Base-by-base conservation (phyloP, 2,888 invertebrate genomes). In the Mellilla xanthometata region DNA sequence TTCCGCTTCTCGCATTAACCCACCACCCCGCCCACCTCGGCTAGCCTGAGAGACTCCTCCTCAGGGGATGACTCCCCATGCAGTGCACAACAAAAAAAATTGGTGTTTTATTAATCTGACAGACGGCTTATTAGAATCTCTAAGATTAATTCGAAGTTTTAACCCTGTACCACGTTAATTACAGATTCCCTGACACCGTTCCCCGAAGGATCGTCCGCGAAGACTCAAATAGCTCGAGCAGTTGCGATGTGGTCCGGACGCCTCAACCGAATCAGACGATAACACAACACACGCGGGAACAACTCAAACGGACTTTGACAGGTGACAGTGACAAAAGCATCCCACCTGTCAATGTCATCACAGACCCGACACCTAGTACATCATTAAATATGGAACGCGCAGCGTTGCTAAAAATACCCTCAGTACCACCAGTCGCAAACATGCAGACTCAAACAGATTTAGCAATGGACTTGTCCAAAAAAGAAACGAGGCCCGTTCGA, bases 171-270 rank as follows among this genome's bases (percentile, higher is more conserved):
- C 10, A 31, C 13, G 7, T 2, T 3, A 11, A 24, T 24, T 5
- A 19, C 65, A 87, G 88, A 59, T 77, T 79, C 54, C 66, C 85
- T 26, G 88, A 88, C 27, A 67, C 70, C 77, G 74, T 58, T 74
- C 39, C 46, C 0, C 47, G 41, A 3, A 24, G 79, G 41, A 64
- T 86, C 60, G 79, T 61, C n/a, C 58, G 84, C 11, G 78, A 82
- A 55, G 85, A 87, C 54, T 86, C 86, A 0, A 85, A 74, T 61
- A 85, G 82, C 39, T 86, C 83, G 0, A 80, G 75, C 60, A 81
- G 82, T 44, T 70, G 75, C 15, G 72, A 72, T 24, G 35, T 66
- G 32, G 42, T 33, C 10, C 58, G 58, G 27, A 39, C 42, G 1
- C 49, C 60, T 0, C 36, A 34, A 52, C 6, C 6, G 40, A 58